Base-by-base conservation (phyloP, 2,797 vertebrate species). In the Gambelia wislizenii region DNA sequence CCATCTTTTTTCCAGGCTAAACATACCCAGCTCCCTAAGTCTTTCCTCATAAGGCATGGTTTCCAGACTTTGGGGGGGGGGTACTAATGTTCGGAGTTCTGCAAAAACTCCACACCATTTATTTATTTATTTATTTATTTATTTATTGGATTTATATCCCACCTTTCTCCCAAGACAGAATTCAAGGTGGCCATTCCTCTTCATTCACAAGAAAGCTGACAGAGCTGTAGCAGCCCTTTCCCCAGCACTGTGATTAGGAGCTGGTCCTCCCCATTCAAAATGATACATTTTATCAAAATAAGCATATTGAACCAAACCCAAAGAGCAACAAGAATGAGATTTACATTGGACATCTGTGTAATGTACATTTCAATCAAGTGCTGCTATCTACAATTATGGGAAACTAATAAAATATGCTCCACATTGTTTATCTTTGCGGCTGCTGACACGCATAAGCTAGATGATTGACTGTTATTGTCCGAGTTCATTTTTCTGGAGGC, bases 321-420 rank as follows among this genome's bases (percentile, higher is more conserved):
- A 90, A 27, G 88, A 22, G 8, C 49, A 33, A 91, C 64, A 6
- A n/a, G 2, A 25, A 0, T 47, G 77, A 91, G 81, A 89, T 91
- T 92, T 93, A 89, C 25, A 76, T 33, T 22, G 56, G n/a, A 2
- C 84, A n/a, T 91, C 91, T 92, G 75, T 27, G 27, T 74, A 92
- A 76, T 87, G 89, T 86, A 93, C 90, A 86, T 92, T 94, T 93
- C 91, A 85, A 69, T 91, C 89, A 91, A 54, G 12, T 89, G 74
- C 69, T 84, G 77, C 52, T 83, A 10, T 91, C 67, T 74, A 67
- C 70, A 88, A 67, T 87, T 89, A 74, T 77, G 83, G 8, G 72
- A 61, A 90, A 91, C 89, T 83, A 91, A 85, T 90, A 88, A 95
- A 94, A 93, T 86, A 88, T 5, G 88, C 44, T 52, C 47, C 87